Conservation (phyloP, 1,140 invertebrate species). For the Drosophila auraria region DNA sequence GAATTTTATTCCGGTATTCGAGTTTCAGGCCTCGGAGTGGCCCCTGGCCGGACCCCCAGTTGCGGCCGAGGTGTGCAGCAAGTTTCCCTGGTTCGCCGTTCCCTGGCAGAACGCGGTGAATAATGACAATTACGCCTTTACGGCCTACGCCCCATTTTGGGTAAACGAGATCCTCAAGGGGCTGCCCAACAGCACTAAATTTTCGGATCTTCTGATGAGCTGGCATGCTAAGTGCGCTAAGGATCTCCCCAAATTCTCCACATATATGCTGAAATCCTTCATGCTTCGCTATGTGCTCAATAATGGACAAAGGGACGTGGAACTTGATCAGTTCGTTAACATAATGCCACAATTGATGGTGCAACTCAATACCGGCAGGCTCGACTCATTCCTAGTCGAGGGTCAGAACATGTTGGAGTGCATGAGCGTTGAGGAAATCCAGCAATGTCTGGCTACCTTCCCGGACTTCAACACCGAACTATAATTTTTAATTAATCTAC, state of each 20-base stretch:
- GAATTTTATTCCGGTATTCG: not conserved
- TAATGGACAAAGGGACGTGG: no score
- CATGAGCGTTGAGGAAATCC: not conserved
- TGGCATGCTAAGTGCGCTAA: not conserved
- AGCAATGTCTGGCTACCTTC: not conserved
- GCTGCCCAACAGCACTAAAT: not conserved
- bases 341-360: not conserved
- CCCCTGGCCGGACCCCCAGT: not conserved
- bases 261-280: not conserved
- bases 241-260: not conserved
- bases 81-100: not conserved
- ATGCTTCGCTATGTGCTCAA: not conserved
- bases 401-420: conserved; percentile 1
- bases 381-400: not conserved
- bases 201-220: not conserved
- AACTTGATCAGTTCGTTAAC: not conserved
- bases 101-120: not conserved
- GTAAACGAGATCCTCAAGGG: not conserved
- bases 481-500: not conserved
- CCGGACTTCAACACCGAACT: not conserved
- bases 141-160: not conserved
- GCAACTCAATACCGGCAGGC: not conserved
- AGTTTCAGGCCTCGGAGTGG: not conserved
- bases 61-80: not conserved
- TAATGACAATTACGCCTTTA: not conserved